Percentiles rank a stretch among this genome's conserved stretches.
Evolutionary conservation across 2,113 vertebrate genomes (phyloP).

Genomic region (Nesogale talazaci): DNA sequence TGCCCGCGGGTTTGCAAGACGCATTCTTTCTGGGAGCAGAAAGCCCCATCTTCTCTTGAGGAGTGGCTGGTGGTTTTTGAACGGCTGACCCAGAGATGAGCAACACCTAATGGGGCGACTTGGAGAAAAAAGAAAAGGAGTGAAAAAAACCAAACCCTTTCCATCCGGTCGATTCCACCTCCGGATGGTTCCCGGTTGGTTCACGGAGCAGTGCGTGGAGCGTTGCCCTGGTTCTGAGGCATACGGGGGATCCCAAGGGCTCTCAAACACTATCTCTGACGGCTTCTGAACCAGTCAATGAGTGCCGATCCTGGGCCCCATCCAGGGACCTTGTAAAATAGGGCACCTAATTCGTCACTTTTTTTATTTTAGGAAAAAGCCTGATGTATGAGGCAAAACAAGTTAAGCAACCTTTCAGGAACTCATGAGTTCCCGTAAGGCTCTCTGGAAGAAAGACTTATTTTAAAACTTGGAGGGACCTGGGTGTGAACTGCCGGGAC

Average conservation of each 20-base stretch:
- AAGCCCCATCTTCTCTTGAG: not conserved
- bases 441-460: conserved; percentile 32
- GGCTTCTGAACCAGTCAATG: not conserved
- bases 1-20: no score
- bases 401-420: not conserved
- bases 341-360: conserved; percentile 10
- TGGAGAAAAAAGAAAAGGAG: no score
- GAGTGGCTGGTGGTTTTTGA: not conserved
- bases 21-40: no score
- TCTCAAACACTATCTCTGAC: no score
- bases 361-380: conserved; percentile 54
- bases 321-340: not conserved
- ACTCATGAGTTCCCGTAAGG: not conserved
- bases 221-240: no score
- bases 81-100: not conserved
- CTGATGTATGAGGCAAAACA: conserved; percentile 46
- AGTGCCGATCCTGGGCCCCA: not conserved
- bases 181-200: no score
- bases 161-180: no score
- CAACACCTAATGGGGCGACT: no score
- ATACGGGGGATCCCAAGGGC: no score
- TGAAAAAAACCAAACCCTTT: no score
- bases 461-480: not conserved
- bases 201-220: no score
- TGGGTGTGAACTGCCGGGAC: not conserved